These are phyloP conservation scores for Rhea pennata DNA, from an alignment of 2,113 vertebrate species.

Conservation along the genomic window DNA sequence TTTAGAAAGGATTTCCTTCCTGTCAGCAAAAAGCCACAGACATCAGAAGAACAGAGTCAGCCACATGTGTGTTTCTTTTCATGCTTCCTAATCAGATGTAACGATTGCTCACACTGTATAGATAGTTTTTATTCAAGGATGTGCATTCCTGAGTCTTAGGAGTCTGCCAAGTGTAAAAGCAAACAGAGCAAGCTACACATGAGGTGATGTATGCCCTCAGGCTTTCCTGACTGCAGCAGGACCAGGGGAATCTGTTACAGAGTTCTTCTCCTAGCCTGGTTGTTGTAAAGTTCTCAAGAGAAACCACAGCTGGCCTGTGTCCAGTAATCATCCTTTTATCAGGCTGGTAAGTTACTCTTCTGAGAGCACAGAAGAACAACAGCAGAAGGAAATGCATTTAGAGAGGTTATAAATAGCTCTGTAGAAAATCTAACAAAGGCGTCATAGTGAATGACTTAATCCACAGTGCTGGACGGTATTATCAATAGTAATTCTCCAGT, in stretches of 20 bases:
- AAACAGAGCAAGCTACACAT: conserved; percentile 48
- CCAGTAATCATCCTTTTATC: conserved; percentile 21
- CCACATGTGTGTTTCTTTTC: conserved; percentile 63
- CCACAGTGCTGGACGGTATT: fast-evolving
- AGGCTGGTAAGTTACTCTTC: background rate
- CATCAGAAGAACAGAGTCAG: conserved; percentile 56
- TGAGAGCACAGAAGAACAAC: background rate
- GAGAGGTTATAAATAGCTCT: background rate
- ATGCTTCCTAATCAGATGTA: conserved; percentile 70
- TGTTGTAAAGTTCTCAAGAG: conserved; percentile 32
- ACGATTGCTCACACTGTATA: conserved; percentile 51
- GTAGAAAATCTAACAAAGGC: conserved; percentile 20
- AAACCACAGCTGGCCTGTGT: conserved; percentile 32
- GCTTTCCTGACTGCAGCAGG: conserved; percentile 41
- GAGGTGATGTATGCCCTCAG: conserved; percentile 40
- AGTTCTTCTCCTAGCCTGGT: background rate
- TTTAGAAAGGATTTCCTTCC: conserved; percentile 69
- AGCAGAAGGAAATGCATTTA: conserved; percentile 14
- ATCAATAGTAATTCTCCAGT: background rate
- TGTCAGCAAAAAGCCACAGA: conserved; percentile 65
- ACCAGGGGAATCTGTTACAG: background rate
- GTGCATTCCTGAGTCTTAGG: conserved; percentile 51
- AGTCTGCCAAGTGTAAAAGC: conserved; percentile 62
- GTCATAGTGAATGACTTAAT: background rate
- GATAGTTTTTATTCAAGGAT: conserved; percentile 55